A percentile compares a stretch with the other conserved stretches of the same genome.
Evolutionary conservation across 2,888 invertebrate species (phyloP).

Genomic region (Andricus quercusramuli): DNA sequence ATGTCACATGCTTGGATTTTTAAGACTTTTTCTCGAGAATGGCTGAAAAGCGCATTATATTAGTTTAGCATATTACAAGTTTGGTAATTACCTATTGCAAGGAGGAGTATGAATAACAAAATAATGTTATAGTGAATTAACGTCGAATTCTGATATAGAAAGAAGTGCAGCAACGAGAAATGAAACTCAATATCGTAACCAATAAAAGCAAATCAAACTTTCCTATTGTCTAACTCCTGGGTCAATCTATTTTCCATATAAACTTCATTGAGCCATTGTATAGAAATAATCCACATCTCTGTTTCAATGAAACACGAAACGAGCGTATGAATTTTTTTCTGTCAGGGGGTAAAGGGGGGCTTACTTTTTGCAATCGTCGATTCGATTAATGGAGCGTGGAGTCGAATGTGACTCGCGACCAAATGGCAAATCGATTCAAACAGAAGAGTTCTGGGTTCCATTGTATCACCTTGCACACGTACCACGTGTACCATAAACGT

Average conservation of each 20-base stretch:
- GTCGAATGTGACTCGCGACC: slow-evolving; percentile 53
- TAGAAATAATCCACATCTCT: slow-evolving; percentile 7
- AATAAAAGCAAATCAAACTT: slow-evolving; percentile 11
- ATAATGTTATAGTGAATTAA: background rate
- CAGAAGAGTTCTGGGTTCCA: slow-evolving; percentile 24
- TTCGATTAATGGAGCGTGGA: slow-evolving; percentile 53
- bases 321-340: slow-evolving; percentile 7
- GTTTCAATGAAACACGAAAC: slow-evolving; percentile 38
- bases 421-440: slow-evolving; percentile 53
- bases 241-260: slow-evolving; percentile 27
- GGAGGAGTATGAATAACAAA: too few relatives aligned
- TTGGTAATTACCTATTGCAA: too few relatives aligned
- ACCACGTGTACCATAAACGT: background rate
- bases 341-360: background rate
- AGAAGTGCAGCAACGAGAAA: background rate
- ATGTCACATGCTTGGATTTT: too few relatives aligned
- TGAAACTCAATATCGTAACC: background rate
- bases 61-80: too few relatives aligned
- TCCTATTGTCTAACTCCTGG: background rate
- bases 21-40: too few relatives aligned
- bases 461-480: background rate
- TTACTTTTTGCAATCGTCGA: slow-evolving; percentile 47
- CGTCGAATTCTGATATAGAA: background rate
- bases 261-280: slow-evolving; percentile 15
- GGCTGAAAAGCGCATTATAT: too few relatives aligned